These are phyloP conservation scores for Leptopterna dolabrata DNA, from an alignment of 2,888 invertebrate genomes.

Conservation along the genomic window DNA sequence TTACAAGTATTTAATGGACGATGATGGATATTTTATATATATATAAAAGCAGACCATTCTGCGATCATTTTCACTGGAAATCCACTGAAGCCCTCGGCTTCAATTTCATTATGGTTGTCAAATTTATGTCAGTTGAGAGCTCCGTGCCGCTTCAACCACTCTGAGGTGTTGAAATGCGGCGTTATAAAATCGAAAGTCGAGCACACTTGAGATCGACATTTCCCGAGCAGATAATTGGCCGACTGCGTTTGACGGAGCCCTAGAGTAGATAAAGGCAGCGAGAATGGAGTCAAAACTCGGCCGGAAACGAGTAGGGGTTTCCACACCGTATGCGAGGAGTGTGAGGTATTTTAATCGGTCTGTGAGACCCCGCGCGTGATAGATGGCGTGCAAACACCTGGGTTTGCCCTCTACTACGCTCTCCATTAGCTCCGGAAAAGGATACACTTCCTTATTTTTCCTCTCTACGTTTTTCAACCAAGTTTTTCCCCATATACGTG, in stretches of 20 bases:
- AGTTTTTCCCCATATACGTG: not conserved
- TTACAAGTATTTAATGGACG: too few species aligned
- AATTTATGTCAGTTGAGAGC: too few species aligned
- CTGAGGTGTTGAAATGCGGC: not conserved
- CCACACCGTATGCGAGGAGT: not conserved
- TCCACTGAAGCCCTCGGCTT: too few species aligned
- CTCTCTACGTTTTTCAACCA: not conserved
- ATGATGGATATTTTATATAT: too few species aligned
- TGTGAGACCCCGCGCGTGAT: not conserved
- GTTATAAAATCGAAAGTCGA: not conserved
- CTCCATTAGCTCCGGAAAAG: not conserved
- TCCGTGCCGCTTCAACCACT: not conserved
- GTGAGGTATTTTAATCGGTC: not conserved
- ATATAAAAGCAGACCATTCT: too few species aligned
- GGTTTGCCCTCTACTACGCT: not conserved
- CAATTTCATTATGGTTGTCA: too few species aligned
- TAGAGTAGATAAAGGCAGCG: not conserved
- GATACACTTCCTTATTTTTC: not conserved
- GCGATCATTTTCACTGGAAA: too few species aligned
- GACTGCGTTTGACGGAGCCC: not conserved
- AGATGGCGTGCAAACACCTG: conserved; percentile 7
- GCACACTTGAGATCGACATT: not conserved
- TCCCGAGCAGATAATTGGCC: not conserved
- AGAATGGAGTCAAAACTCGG: not conserved
- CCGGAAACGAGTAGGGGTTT: not conserved